A percentile compares a stretch with the other conserved stretches of the same genome.
Conservation (phyloP, 2,888 invertebrate genomes). For the Desoria tigrina region DNA sequence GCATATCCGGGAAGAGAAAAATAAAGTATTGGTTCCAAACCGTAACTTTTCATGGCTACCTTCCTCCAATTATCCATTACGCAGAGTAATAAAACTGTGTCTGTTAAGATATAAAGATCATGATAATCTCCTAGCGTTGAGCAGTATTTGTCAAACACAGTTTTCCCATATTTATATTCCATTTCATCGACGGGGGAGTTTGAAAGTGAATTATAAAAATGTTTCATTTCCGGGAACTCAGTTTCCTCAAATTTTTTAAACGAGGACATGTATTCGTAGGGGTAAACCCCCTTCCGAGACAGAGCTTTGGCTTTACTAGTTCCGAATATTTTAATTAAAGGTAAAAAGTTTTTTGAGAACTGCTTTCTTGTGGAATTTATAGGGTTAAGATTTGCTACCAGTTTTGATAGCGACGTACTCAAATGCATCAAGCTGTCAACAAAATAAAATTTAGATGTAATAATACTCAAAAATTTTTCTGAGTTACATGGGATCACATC, state of each 20-base stretch:
- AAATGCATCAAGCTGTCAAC: constrained; percentile 25
- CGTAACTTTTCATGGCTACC: constrained; percentile 40
- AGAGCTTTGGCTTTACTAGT: not conserved
- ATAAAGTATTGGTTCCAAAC: constrained; percentile 50
- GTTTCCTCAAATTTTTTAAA: too few species aligned
- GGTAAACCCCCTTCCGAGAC: too few species aligned
- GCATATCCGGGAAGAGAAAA: constrained; percentile 46
- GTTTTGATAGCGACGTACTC: constrained; percentile 1
- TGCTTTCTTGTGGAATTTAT: too few species aligned
- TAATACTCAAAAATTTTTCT: constrained; percentile 28
- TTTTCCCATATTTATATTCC: not conserved
- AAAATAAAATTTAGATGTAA: too few species aligned
- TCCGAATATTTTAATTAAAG: constrained; percentile 15
- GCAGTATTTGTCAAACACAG: not conserved
- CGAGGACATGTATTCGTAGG: too few species aligned
- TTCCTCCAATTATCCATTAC: constrained; percentile 53
- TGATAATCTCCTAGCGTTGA: constrained; percentile 48
- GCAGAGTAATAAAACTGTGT: constrained; percentile 48
- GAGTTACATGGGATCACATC: constrained; percentile 19
- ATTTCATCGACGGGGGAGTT: not conserved
- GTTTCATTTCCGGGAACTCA: constrained; percentile 12
- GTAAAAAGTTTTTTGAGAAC: constrained; percentile 9
- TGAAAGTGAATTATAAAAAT: constrained; percentile 22
- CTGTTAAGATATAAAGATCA: constrained; percentile 50
- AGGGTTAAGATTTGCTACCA: constrained; percentile 28